Evolutionary conservation across 2,113 vertebrate genomes (phyloP).

Genomic region (Scytalopus superciliaris): DNA sequence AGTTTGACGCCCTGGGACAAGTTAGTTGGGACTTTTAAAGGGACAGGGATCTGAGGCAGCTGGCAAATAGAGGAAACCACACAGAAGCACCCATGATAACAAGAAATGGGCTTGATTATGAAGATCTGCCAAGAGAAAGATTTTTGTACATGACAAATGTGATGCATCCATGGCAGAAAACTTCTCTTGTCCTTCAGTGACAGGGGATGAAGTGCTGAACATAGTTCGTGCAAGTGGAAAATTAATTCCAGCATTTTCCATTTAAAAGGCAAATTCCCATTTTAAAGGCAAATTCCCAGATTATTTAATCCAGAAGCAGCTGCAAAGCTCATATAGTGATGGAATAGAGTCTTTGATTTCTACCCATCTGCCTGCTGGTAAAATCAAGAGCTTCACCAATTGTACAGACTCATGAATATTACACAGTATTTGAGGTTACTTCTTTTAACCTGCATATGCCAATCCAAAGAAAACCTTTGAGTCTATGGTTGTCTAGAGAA

Average conservation of each 20-base stretch:
- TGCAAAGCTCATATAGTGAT: neutral
- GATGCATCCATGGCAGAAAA: neutral
- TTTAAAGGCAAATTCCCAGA: neutral
- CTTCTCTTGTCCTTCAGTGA: neutral
- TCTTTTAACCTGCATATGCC: neutral
- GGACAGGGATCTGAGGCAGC: neutral
- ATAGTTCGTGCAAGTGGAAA: neutral
- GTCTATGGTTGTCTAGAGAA: neutral
- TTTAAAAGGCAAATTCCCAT: neutral
- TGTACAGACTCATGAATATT: neutral
- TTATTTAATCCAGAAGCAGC: neutral
- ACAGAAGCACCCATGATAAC: neutral
- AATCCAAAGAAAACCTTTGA: neutral
- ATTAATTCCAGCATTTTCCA: slow-evolving; percentile 32
- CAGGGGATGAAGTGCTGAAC: neutral
- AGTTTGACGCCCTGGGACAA: neutral
- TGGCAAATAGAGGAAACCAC: neutral
- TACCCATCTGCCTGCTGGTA: neutral
- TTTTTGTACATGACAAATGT: neutral
- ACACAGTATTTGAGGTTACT: neutral
- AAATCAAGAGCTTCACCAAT: neutral
- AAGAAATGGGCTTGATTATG: neutral
- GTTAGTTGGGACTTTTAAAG: neutral
- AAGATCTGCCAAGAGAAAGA: neutral
- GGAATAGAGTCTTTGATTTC: neutral